phyloP scores from a whole-genome alignment of 2,113 vertebrate species.

The Stictonetta naevosa region DNA sequence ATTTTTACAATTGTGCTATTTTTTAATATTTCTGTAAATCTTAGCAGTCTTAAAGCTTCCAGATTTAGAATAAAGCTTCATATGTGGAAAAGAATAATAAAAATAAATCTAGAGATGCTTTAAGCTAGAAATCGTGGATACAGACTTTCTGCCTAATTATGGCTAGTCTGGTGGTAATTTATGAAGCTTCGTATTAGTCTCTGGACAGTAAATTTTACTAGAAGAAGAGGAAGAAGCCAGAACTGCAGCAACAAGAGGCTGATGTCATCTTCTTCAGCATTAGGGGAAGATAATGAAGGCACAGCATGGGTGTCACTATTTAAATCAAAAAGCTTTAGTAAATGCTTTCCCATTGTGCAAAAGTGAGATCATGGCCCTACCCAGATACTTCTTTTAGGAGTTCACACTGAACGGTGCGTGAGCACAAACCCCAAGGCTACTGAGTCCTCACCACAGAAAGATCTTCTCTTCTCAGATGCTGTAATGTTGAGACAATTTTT shows the following conservation, averaged over 20 bases:
- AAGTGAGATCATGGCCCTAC: conserved; percentile 12
- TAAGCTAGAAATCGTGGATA: background rate
- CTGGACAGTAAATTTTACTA: background rate
- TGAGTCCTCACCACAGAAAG: background rate
- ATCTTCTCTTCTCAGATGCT: background rate
- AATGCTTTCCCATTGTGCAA: background rate
- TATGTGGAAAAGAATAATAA: background rate
- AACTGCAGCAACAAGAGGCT: background rate
- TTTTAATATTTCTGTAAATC: background rate
- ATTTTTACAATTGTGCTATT: background rate
- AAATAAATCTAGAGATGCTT: background rate
- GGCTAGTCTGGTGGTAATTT: background rate
- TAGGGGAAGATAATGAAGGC: background rate
- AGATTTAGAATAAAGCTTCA: background rate
- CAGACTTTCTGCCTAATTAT: background rate
- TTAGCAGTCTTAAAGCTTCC: background rate
- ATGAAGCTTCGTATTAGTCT: background rate
- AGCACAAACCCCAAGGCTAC: background rate
- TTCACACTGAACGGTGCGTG: background rate
- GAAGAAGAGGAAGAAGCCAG: background rate
- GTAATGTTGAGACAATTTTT: background rate
- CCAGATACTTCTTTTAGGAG: conserved; percentile 10
- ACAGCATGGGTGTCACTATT: background rate
- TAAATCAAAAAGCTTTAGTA: background rate
- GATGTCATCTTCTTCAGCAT: background rate